Conservation (phyloP, 2,113 vertebrate species). For the Entosphenus tridentatus region DNA sequence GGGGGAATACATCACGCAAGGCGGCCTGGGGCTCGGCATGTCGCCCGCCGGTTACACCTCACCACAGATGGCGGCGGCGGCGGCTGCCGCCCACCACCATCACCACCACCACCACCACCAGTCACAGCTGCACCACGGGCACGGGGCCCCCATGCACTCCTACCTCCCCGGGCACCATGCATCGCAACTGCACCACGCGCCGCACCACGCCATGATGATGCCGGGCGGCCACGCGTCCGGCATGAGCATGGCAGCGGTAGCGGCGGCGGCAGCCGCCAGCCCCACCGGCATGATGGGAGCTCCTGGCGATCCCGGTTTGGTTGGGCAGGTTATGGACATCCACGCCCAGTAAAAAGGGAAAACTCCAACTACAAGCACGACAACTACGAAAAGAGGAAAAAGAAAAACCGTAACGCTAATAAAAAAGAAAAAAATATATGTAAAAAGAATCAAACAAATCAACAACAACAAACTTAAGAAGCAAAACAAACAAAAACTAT, state of each 20-base stretch:
- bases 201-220: slow-evolving; percentile 51
- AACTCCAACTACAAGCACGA: too few relatives aligned
- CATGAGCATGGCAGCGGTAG: slow-evolving; percentile 60
- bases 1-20: slow-evolving; percentile 64
- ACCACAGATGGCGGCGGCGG: slow-evolving; percentile 49
- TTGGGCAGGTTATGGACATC: slow-evolving; percentile 64
- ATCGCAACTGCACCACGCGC: slow-evolving; percentile 9
- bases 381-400: too few relatives aligned
- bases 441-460: too few relatives aligned
- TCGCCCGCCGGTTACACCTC: slow-evolving; percentile 46
- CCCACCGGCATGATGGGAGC: slow-evolving; percentile 37
- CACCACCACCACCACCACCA: not conserved
- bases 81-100: slow-evolving; percentile 15
- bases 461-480: too few relatives aligned
- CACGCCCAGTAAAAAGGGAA: slow-evolving; percentile 32
- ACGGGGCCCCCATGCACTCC: slow-evolving; percentile 47
- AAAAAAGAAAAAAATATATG: too few relatives aligned
- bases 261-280: slow-evolving; percentile 52
- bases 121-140: slow-evolving; percentile 39
- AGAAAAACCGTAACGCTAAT: too few relatives aligned
- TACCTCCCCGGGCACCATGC: slow-evolving; percentile 42
- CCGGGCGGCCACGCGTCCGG: slow-evolving; percentile 57
- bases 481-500: too few relatives aligned
- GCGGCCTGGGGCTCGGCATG: slow-evolving; percentile 55
- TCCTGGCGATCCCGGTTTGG: slow-evolving; percentile 43